A percentile compares a stretch with the other conserved stretches of the same genome.
Conservation (phyloP, 2,113 vertebrate species). For the Rhombomys opimus region DNA sequence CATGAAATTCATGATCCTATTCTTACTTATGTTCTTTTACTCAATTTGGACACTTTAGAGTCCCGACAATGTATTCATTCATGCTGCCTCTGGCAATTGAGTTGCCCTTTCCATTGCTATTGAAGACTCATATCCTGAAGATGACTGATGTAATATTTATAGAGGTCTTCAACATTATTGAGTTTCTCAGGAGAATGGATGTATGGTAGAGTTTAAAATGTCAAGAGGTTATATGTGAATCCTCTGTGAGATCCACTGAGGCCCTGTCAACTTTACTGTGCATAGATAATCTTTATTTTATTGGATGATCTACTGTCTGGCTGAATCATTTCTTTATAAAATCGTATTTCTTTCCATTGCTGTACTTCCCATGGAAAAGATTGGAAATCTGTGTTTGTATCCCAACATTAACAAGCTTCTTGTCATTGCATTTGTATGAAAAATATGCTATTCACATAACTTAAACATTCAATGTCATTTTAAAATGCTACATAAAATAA, state of each 20-base stretch:
- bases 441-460: neutral
- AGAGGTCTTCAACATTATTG: conserved; percentile 1
- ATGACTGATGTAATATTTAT: conserved; percentile 54
- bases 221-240: neutral
- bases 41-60: neutral
- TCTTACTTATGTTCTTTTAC: neutral
- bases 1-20: neutral
- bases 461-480: neutral
- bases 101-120: conserved; percentile 5
- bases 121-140: neutral
- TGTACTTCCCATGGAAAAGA: neutral
- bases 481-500: neutral
- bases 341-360: no score
- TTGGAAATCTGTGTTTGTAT: neutral
- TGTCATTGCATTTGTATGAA: neutral
- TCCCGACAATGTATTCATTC: neutral
- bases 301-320: neutral
- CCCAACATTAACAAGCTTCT: neutral
- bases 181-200: neutral
- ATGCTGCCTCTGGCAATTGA: neutral
- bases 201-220: conserved; percentile 32
- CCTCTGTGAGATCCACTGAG: neutral
- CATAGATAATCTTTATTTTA: neutral
- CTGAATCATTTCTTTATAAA: neutral
- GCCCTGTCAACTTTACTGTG: accelerated